Conservation (phyloP, 2,113 vertebrate genomes). For the Oriolus oriolus region DNA sequence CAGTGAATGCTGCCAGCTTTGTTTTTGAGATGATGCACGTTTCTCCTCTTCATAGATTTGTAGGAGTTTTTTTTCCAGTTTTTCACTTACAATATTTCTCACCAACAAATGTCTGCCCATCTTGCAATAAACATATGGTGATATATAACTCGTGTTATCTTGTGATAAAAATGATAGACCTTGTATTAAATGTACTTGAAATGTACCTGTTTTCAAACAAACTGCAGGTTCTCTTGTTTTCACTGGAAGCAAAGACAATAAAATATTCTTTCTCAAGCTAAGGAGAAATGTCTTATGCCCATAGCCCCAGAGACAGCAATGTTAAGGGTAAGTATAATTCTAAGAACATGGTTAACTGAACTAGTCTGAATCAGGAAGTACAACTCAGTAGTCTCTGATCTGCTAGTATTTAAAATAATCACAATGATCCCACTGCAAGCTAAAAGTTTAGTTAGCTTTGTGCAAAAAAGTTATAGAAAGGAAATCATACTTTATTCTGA, state of each 20-base stretch:
- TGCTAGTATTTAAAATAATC: background rate
- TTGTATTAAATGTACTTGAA: background rate
- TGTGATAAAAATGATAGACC: background rate
- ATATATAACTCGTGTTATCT: background rate
- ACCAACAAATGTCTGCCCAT: background rate
- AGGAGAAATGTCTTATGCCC: background rate
- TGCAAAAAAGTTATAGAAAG: background rate
- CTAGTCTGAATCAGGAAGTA: background rate
- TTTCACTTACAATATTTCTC: background rate
- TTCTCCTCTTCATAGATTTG: background rate
- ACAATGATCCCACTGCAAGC: background rate
- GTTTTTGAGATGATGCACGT: background rate
- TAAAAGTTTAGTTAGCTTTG: background rate
- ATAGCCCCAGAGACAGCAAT: background rate
- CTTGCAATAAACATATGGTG: background rate
- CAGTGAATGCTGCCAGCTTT: background rate
- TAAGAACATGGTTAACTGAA: background rate
- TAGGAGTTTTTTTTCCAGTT: background rate
- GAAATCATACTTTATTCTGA: background rate
- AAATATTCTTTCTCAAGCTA: background rate
- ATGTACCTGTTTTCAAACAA: background rate
- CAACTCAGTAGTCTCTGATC: background rate
- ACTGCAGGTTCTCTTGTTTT: background rate
- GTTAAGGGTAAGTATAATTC: background rate
- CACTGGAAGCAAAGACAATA: background rate